Evolutionary conservation across 2,113 vertebrate species (phyloP).

Genomic region (Sander lucioperca): DNA sequence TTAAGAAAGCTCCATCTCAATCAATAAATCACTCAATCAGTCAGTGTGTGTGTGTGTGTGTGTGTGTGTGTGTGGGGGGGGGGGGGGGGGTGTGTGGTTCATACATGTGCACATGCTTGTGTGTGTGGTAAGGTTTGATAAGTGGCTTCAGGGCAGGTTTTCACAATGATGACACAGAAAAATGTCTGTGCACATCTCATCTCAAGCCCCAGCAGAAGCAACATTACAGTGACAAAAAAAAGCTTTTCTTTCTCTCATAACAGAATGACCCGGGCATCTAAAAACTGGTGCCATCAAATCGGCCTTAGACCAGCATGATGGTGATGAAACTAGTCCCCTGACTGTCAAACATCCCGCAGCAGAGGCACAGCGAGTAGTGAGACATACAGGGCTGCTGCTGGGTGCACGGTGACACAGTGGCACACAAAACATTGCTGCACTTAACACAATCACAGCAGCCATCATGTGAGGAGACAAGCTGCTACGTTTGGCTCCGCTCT

Average conservation of each 20-base stretch:
- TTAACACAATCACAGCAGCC: constrained; percentile 55
- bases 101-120: not conserved
- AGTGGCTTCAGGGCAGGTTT: constrained; percentile 58
- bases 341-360: constrained; percentile 43
- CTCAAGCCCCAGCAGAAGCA: constrained; percentile 36
- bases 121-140: constrained; percentile 57
- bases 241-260: not conserved
- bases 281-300: constrained; percentile 50
- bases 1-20: constrained; percentile 55
- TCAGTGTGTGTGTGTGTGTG: constrained; percentile 16
- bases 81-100: too few species aligned
- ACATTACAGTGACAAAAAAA: constrained; percentile 24
- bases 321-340: constrained; percentile 37
- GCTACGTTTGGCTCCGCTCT: constrained; percentile 31
- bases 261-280: constrained; percentile 30
- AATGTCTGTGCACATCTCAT: constrained; percentile 58
- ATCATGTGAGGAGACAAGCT: constrained; percentile 49
- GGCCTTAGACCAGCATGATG: constrained; percentile 38
- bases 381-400: constrained; percentile 11
- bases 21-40: constrained; percentile 68
- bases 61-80: constrained; percentile 15
- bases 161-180: constrained; percentile 70
- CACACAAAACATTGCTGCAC: constrained; percentile 64
- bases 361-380: not conserved
- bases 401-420: constrained; percentile 57